phyloP scores from a whole-genome alignment of 2,888 invertebrate genomes.

The Crocallis elinguaria region DNA sequence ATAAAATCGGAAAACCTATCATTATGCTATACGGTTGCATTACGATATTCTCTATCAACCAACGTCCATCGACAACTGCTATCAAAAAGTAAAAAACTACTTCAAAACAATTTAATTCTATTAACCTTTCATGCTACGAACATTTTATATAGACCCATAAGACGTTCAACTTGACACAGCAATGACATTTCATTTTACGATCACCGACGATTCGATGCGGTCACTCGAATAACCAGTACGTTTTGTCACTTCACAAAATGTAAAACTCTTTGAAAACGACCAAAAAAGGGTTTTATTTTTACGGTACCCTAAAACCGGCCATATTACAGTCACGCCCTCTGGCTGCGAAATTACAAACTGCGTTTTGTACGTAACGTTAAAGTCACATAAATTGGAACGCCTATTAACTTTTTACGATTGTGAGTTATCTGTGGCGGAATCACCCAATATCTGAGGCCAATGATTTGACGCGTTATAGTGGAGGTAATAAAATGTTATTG shows the following conservation, averaged over 20 bases:
- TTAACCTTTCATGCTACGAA: too few relatives aligned
- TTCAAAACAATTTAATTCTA: too few relatives aligned
- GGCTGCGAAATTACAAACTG: conserved; percentile 46
- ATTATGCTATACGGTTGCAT: too few relatives aligned
- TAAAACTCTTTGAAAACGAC: conserved; percentile 30
- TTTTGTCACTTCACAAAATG: conserved; percentile 26
- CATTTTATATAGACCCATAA: too few relatives aligned
- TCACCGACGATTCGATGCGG: conserved; percentile 22
- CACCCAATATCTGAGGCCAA: conserved; percentile 41
- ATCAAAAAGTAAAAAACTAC: too few relatives aligned
- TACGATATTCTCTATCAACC: too few relatives aligned
- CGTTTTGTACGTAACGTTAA: conserved; percentile 47
- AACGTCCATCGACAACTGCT: too few relatives aligned
- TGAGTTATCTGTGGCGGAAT: conserved; percentile 44
- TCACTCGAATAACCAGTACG: conserved; percentile 27
- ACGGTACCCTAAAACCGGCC: conserved; percentile 39
- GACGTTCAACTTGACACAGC: not conserved
- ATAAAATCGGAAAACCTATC: too few relatives aligned
- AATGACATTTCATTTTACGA: conserved; percentile 1
- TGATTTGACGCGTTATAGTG: conserved; percentile 45
- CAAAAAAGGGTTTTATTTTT: conserved; percentile 33
- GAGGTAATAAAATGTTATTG: conserved; percentile 28
- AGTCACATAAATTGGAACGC: conserved; percentile 48
- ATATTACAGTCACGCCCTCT: conserved; percentile 33
- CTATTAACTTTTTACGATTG: conserved; percentile 51